Evolutionary conservation across 2,888 invertebrate species (phyloP), one percentile per base, ranked within the genome.

Genomic region (Cheilosia scutellata): DNA sequence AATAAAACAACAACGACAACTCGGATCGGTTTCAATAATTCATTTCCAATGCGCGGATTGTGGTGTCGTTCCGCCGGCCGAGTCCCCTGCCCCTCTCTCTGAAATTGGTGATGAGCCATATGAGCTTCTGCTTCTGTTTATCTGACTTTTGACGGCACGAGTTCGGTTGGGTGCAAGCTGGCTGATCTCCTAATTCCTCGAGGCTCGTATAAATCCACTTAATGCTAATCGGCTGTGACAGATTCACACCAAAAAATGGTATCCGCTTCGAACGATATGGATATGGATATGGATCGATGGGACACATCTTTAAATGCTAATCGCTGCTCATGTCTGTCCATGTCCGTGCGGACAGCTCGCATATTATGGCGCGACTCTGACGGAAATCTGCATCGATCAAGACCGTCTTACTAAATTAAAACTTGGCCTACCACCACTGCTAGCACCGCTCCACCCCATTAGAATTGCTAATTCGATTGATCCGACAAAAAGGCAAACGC

Each of bases 401-500:
- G 65, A 55, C 66, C 51, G 68, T 37, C 57, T 82, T 27, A 72
- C 76, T 37, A 37, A 82, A 86, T 82, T 82, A 84, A 75, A 75
- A 79, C 37, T 84, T 71, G 66, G 55, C 40, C 25, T 47, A 31
- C 11, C 37, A 4, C 51, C 16, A 27, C 27, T n/a, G n/a, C n/a
- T n/a, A n/a, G n/a, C n/a, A n/a, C n/a, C n/a, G n/a, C n/a, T n/a
- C n/a, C 37, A 40, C 40, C 27, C 37, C 47, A 86, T 86, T 86
- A 86, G 82, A 86, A 86, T 86, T 86, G 86, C 86, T 76, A 82
- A 86, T 86, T 82, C 65, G 55, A 47, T 49, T 47, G 74, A 75
- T 70, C 44, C 44, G 47, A 58, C 74, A 66, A 51, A 55, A 76
- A 40, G 66, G 66, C 76, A 66, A 76, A 40, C 76, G 66, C 66